Evolutionary conservation across 2,888 invertebrate genomes (phyloP).

Genomic region (Amblyteles armatorius): DNA sequence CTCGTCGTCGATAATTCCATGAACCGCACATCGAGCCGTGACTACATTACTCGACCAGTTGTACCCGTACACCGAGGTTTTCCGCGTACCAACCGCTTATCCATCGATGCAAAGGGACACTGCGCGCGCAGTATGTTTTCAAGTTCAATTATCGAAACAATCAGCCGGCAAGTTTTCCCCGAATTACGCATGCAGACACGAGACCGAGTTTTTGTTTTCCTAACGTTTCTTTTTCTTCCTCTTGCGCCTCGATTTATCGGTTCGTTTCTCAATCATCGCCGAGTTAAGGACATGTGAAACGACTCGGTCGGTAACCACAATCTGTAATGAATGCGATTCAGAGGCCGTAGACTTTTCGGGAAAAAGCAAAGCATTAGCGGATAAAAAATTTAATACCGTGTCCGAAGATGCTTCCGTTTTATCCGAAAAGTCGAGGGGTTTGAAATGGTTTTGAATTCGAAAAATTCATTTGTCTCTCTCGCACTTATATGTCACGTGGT

Average conservation of each 20-base stretch:
- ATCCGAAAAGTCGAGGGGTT: no score
- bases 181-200: slow-evolving; percentile 26
- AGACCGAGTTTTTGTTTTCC: neutral
- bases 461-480: no score
- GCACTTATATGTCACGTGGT: no score
- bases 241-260: neutral
- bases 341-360: no score
- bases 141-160: slow-evolving; percentile 50
- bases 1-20: slow-evolving; percentile 78
- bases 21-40: slow-evolving; percentile 74
- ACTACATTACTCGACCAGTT: slow-evolving; percentile 65
- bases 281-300: neutral
- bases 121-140: slow-evolving; percentile 8
- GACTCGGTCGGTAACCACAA: no score
- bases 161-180: slow-evolving; percentile 42
- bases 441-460: no score
- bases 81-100: slow-evolving; percentile 53
- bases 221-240: neutral
- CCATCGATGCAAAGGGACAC: slow-evolving; percentile 21
- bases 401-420: no score
- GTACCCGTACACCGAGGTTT: slow-evolving; percentile 50
- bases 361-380: no score
- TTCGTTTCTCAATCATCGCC: neutral
- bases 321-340: no score
- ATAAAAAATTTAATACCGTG: no score